Conservation (phyloP, 1,140 invertebrate genomes). For the Penaeus chinensis region DNA sequence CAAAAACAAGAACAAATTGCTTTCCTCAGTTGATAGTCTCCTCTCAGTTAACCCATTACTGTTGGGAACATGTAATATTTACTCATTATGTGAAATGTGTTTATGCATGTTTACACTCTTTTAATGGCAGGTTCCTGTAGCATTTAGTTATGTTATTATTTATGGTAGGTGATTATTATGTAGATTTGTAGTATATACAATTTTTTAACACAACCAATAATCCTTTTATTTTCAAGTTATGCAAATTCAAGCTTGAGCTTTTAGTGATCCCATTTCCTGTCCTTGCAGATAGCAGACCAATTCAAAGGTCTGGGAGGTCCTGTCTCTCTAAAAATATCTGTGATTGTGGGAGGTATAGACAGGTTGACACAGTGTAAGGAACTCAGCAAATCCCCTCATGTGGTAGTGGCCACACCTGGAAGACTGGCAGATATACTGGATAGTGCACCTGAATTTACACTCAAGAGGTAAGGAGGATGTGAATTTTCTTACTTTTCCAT, state of each 20-base stretch:
- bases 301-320: constrained; percentile 75
- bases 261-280: not conserved
- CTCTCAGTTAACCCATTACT: too few relatives aligned
- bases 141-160: too few relatives aligned
- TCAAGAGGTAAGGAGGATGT: constrained; percentile 71
- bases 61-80: too few relatives aligned
- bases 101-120: too few relatives aligned
- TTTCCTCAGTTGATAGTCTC: too few relatives aligned
- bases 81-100: too few relatives aligned
- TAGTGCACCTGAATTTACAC: constrained; percentile 76
- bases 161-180: too few relatives aligned
- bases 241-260: too few relatives aligned
- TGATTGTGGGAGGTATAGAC: constrained; percentile 93
- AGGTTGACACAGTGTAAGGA: constrained; percentile 90
- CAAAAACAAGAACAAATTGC: too few relatives aligned
- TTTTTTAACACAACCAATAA: too few relatives aligned
- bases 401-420: constrained; percentile 94
- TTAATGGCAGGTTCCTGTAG: too few relatives aligned
- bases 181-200: too few relatives aligned
- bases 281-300: constrained; percentile 85
- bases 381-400: constrained; percentile 87
- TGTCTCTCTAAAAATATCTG: constrained; percentile 65
- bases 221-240: not conserved
- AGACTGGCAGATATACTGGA: constrained; percentile 87
- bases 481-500: not conserved